Percentiles rank a stretch among this genome's conserved stretches.
Conservation (phyloP, 2,113 vertebrate genomes). For the Puffinus mauretanicus region DNA sequence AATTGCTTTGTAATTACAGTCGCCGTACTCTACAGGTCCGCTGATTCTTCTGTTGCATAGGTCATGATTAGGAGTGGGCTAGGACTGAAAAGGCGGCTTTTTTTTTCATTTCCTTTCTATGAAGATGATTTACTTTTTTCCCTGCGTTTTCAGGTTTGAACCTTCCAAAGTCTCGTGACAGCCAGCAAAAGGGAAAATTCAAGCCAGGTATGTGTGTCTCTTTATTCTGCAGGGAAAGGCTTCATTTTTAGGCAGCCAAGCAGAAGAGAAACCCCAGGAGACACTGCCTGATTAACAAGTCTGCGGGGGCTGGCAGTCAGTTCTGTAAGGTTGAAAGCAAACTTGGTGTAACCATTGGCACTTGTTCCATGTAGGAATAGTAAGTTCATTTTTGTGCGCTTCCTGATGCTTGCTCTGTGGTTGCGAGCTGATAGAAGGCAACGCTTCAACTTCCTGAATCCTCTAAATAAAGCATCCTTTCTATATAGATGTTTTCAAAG, state of each 20-base stretch:
- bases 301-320: background rate
- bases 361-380: slow-evolving; percentile 29
- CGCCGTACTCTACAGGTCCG: rapidly evolving
- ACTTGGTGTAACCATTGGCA: slow-evolving; percentile 16
- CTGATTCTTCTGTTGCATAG: background rate
- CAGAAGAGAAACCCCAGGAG: background rate
- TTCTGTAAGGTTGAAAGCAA: slow-evolving; percentile 25
- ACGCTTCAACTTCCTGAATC: slow-evolving; percentile 39
- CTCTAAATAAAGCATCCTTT: slow-evolving; percentile 58
- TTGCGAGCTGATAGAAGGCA: slow-evolving; percentile 38
- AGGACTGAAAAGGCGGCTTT: background rate
- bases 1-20: background rate
- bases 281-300: background rate
- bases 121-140: background rate
- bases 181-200: background rate
- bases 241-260: background rate
- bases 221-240: background rate
- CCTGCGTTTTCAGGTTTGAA: background rate
- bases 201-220: background rate
- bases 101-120: background rate
- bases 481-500: background rate
- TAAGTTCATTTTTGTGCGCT: slow-evolving; percentile 44
- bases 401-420: slow-evolving; percentile 51
- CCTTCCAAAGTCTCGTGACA: background rate
- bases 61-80: background rate